These are phyloP conservation scores for Pygathrix nemaeus DNA, from an alignment of 2,113 vertebrate genomes.

Conservation along the genomic window DNA sequence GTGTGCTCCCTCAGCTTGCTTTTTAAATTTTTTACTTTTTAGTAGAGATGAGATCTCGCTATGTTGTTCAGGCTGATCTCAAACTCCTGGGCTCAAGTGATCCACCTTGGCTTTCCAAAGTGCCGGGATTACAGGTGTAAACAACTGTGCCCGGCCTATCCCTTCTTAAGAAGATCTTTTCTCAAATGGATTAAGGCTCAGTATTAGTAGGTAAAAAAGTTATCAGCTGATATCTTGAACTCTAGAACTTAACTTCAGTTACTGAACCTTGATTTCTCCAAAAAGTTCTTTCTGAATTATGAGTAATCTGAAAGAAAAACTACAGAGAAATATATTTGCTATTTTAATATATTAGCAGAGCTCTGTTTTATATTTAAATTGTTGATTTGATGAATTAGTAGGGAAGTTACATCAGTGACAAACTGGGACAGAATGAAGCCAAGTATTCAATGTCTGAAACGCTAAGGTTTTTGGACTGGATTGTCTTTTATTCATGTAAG, in stretches of 20 bases:
- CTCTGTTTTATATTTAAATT: neutral
- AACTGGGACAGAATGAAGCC: neutral
- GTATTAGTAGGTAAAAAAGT: neutral
- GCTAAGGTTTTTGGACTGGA: neutral
- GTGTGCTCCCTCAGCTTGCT: too few species aligned
- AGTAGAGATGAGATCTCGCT: too few species aligned
- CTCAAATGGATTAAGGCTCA: neutral
- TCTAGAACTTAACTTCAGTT: neutral
- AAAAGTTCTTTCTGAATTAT: neutral
- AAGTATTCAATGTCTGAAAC: neutral
- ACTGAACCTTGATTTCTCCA: neutral
- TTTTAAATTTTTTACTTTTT: too few species aligned
- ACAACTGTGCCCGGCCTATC: too few species aligned
- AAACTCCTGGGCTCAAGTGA: too few species aligned
- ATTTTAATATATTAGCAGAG: neutral
- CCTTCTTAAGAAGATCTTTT: neutral
- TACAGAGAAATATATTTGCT: neutral
- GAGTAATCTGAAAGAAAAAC: conserved; percentile 2
- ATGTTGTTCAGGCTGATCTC: too few species aligned
- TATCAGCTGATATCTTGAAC: neutral
- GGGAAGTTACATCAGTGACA: neutral
- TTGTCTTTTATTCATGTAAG: neutral
- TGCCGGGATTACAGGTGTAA: too few species aligned
- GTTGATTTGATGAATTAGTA: neutral
- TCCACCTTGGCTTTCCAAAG: too few species aligned